Conservation (phyloP, 2,797 vertebrate species). For the Percopsis omiscomaycus region DNA sequence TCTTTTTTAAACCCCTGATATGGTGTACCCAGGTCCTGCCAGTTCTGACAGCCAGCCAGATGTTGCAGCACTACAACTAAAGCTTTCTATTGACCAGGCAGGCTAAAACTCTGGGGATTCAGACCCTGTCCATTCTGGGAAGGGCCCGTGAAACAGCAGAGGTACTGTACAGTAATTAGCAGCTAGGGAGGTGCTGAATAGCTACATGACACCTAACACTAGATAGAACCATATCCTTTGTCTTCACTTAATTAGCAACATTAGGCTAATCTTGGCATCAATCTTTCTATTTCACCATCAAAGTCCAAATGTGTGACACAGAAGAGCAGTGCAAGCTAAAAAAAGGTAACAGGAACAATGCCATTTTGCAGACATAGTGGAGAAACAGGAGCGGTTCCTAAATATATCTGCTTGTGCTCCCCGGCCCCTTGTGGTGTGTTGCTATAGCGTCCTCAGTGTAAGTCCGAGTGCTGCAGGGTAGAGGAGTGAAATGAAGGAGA, state of each 20-base stretch:
- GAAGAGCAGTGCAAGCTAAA: conserved; percentile 53
- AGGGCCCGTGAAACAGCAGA: conserved; percentile 53
- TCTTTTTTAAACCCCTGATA: neutral
- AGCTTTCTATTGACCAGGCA: conserved; percentile 54
- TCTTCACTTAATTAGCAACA: conserved; percentile 73
- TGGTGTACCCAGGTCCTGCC: neutral
- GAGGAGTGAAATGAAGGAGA: conserved; percentile 65
- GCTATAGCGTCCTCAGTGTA: conserved; percentile 66
- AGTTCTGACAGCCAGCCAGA: conserved; percentile 29
- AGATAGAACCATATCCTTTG: conserved; percentile 57
- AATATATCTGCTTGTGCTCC: conserved; percentile 53
- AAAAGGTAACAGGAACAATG: conserved; percentile 57
- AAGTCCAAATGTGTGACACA: conserved; percentile 58
- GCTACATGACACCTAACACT: conserved; percentile 55
- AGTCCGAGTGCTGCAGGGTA: conserved; percentile 57
- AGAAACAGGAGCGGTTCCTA: conserved; percentile 61
- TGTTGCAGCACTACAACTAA: conserved; percentile 15
- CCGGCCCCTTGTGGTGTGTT: conserved; percentile 35
- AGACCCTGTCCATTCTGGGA: conserved; percentile 48
- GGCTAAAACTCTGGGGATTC: conserved; percentile 51
- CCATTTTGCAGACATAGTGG: conserved; percentile 58
- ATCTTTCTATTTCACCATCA: conserved; percentile 58
- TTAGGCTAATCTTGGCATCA: conserved; percentile 68
- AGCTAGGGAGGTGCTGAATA: conserved; percentile 63
- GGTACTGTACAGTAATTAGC: conserved; percentile 75